A percentile compares a stretch with the other conserved stretches of the same genome.
phyloP scores from a whole-genome alignment of 2,797 vertebrate genomes.

The Neosalanx taihuensis region DNA sequence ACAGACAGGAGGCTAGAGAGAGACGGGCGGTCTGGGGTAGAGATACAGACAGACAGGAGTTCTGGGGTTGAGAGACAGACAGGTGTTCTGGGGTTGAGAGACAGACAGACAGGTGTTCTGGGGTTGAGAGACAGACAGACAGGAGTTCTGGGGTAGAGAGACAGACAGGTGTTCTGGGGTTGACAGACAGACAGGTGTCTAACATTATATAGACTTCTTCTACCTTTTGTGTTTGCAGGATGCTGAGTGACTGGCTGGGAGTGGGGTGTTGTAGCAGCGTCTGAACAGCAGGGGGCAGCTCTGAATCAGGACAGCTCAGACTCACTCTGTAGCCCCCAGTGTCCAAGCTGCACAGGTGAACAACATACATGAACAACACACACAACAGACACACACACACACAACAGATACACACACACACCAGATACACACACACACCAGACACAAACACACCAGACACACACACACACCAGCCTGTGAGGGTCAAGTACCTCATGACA shows the following conservation, averaged over 20 bases:
- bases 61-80: neutral
- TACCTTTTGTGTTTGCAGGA: conserved; percentile 87
- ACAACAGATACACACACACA: conserved; percentile 1
- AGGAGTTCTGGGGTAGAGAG: too few relatives aligned
- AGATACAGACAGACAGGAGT: too few relatives aligned
- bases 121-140: too few relatives aligned
- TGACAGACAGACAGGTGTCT: too few relatives aligned
- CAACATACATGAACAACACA: conserved; percentile 11
- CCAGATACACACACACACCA: neutral
- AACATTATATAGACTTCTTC: neutral
- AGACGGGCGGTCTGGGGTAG: neutral
- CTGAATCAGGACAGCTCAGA: conserved; percentile 82
- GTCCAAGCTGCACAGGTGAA: conserved; percentile 64
- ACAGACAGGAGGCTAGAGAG: too few relatives aligned
- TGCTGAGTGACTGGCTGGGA: conserved; percentile 70
- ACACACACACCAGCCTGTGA: neutral
- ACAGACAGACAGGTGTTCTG: too few relatives aligned
- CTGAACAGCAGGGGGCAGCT: conserved; percentile 76
- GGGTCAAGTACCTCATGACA: conserved; percentile 72
- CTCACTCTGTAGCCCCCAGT: conserved; percentile 69
- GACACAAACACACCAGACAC: conserved; percentile 3
- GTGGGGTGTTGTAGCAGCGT: conserved; percentile 71
- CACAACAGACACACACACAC: conserved; percentile 15
- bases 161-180: neutral
- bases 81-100: too few relatives aligned